phyloP scores from a whole-genome alignment of 1,140 invertebrate species.

The Harlomillsia oculata region DNA sequence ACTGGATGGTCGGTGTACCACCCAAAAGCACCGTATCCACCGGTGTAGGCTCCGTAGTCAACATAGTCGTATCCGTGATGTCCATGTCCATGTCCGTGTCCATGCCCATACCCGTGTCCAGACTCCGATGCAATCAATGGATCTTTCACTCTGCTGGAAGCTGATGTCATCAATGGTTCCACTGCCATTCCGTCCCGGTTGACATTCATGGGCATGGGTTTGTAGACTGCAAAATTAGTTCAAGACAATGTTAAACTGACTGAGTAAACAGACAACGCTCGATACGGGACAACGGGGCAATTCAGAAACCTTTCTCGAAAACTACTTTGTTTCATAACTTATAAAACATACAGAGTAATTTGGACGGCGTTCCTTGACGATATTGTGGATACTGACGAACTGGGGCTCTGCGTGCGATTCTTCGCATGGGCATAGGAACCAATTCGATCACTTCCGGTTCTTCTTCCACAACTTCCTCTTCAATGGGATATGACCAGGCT shows the following conservation, averaged over 20 bases:
- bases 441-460: slow-evolving; percentile 11
- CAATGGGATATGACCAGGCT: slow-evolving; percentile 4
- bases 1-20: slow-evolving; percentile 36
- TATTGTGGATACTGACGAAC: neutral
- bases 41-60: slow-evolving; percentile 40
- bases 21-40: slow-evolving; percentile 38
- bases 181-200: neutral
- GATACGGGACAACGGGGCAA: neutral
- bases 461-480: slow-evolving; percentile 9
- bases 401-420: slow-evolving; percentile 7
- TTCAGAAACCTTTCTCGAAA: neutral
- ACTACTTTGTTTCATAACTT: slow-evolving; percentile 4
- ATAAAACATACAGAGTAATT: neutral
- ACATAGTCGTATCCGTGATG: slow-evolving; percentile 35
- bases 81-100: slow-evolving; percentile 16
- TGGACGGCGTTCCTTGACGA: neutral
- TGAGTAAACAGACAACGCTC: neutral
- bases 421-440: slow-evolving; percentile 13
- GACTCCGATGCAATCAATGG: slow-evolving; percentile 19
- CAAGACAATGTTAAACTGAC: neutral
- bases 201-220: neutral
- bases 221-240: neutral
- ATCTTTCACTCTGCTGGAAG: slow-evolving; percentile 12
- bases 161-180: slow-evolving; percentile 4
- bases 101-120: too few relatives aligned